Conservation (phyloP, 2,797 vertebrate genomes). For the Notolabrus celidotus region DNA sequence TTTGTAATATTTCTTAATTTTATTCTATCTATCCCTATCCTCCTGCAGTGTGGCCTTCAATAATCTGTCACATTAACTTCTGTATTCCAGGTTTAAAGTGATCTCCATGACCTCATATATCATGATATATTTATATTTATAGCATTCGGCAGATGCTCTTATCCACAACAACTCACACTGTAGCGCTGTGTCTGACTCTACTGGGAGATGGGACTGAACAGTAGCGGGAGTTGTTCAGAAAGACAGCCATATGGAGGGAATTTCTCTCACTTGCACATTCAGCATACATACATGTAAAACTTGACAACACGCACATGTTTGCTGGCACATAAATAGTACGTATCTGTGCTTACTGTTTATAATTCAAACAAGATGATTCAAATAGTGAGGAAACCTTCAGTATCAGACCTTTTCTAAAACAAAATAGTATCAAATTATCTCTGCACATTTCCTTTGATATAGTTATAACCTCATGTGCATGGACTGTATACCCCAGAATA, state of each 20-base stretch:
- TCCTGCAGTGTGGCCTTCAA: slow-evolving; percentile 20
- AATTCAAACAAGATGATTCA: too few species aligned
- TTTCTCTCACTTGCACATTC: slow-evolving; percentile 10
- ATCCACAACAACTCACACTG: slow-evolving; percentile 13
- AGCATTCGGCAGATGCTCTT: slow-evolving; percentile 34
- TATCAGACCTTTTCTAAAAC: too few species aligned
- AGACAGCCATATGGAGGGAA: slow-evolving; percentile 27
- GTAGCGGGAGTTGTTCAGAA: slow-evolving; percentile 24
- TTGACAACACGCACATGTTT: too few species aligned
- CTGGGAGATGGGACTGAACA: slow-evolving; percentile 29
- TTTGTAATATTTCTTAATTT: background rate
- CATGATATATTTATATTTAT: slow-evolving; percentile 36
- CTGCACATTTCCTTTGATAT: background rate
- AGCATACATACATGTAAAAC: background rate
- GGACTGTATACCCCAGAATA: background rate
- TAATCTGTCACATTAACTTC: slow-evolving; percentile 34
- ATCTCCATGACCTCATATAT: slow-evolving; percentile 31
- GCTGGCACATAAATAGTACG: too few species aligned
- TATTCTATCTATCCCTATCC: background rate
- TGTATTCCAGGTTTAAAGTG: slow-evolving; percentile 31
- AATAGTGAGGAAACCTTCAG: too few species aligned
- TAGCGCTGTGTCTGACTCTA: slow-evolving; percentile 16
- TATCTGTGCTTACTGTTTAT: too few species aligned
- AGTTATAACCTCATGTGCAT: background rate
- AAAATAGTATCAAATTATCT: background rate